Evolutionary conservation across 1,140 invertebrate genomes (phyloP).

Genomic region (Pomacea maculata): DNA sequence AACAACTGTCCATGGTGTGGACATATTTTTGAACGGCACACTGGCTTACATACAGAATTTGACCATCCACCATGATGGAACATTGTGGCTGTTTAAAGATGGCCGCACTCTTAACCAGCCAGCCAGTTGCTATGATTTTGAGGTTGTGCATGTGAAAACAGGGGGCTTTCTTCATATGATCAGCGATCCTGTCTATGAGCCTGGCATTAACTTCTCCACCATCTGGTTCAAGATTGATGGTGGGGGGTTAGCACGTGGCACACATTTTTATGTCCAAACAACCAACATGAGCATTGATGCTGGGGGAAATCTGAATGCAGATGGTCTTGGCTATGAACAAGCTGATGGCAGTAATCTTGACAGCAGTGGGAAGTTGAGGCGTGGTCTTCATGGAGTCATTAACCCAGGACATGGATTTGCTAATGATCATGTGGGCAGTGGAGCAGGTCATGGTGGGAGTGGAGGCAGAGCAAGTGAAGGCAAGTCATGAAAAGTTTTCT

Average conservation of each 20-base stretch:
- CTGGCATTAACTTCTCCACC: slow-evolving; percentile 42
- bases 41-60: slow-evolving; percentile 48
- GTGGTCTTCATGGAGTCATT: slow-evolving; percentile 45
- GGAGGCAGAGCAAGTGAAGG: slow-evolving; percentile 46
- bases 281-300: slow-evolving; percentile 51
- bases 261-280: slow-evolving; percentile 43
- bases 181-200: slow-evolving; percentile 43
- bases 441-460: slow-evolving; percentile 54
- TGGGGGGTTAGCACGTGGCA: slow-evolving; percentile 46
- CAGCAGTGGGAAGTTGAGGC: slow-evolving; percentile 12
- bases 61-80: slow-evolving; percentile 50
- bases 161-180: slow-evolving; percentile 51
- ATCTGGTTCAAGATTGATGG: slow-evolving; percentile 46
- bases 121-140: slow-evolving; percentile 42
- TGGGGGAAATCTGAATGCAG: slow-evolving; percentile 42
- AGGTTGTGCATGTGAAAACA: slow-evolving; percentile 50
- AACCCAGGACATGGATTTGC: slow-evolving; percentile 48
- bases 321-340: slow-evolving; percentile 48
- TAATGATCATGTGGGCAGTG: slow-evolving; percentile 29
- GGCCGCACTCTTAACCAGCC: slow-evolving; percentile 35
- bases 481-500: slow-evolving; percentile 15
- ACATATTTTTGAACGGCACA: slow-evolving; percentile 53
- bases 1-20: slow-evolving; percentile 46
- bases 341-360: slow-evolving; percentile 33
- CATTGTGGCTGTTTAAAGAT: slow-evolving; percentile 44